Conservation (phyloP, 2,888 invertebrate genomes). For the Amphimallon solstitiale region DNA sequence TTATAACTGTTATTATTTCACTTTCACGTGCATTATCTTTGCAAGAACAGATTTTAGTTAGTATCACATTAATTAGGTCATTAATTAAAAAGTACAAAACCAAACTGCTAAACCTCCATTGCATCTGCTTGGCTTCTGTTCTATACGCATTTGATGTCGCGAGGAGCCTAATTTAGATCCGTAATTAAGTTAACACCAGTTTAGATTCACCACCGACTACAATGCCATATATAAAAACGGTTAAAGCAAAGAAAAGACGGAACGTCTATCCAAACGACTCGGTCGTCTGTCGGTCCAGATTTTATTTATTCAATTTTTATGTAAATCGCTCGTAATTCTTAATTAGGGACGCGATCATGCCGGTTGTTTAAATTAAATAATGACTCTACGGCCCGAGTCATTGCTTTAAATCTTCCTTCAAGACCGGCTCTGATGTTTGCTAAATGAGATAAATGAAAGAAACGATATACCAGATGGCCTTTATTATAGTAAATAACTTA, state of each 20-base stretch:
- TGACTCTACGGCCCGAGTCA: slow-evolving; percentile 43
- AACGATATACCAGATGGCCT: slow-evolving; percentile 51
- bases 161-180: slow-evolving; percentile 6
- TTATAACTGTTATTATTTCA: no score
- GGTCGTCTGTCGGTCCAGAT: neutral
- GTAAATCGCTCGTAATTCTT: slow-evolving; percentile 37
- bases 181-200: slow-evolving; percentile 18
- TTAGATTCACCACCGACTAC: neutral
- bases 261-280: neutral
- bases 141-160: neutral
- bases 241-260: neutral
- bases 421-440: slow-evolving; percentile 47
- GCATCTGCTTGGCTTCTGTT: no score
- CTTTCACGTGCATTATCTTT: no score
- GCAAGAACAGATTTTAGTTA: no score
- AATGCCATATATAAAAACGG: neutral
- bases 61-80: no score
- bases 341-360: slow-evolving; percentile 28
- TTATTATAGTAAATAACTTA: slow-evolving; percentile 47
- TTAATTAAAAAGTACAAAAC: no score
- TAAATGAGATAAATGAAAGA: slow-evolving; percentile 52
- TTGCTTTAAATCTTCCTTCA: slow-evolving; percentile 53
- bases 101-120: no score
- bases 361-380: slow-evolving; percentile 53
- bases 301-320: slow-evolving; percentile 36